A percentile compares a stretch with the other conserved stretches of the same genome.
phyloP scores from a whole-genome alignment of 1,140 invertebrate species.

The Achatina immaculata region DNA sequence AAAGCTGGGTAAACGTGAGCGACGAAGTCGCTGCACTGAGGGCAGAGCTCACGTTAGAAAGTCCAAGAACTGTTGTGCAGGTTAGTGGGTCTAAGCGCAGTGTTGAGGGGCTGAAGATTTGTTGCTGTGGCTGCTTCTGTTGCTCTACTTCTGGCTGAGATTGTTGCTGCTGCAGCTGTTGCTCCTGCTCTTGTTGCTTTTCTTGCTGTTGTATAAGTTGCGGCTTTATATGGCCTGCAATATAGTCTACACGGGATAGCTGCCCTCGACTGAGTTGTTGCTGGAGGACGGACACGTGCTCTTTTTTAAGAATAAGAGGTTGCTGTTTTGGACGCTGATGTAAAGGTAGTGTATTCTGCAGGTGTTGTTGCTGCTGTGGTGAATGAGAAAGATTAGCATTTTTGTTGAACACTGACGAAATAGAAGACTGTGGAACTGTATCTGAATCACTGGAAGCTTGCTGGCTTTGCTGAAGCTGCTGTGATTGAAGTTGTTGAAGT shows the following conservation, averaged over 20 bases:
- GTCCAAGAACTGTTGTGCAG: neutral
- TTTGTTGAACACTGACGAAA: neutral
- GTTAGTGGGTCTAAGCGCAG: slow-evolving; percentile 17
- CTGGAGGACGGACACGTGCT: slow-evolving; percentile 4
- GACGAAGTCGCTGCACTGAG: neutral
- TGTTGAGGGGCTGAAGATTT: slow-evolving; percentile 3
- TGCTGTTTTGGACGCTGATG: slow-evolving; percentile 11
- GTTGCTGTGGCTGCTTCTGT: slow-evolving; percentile 1
- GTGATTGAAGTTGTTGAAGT: slow-evolving; percentile 5
- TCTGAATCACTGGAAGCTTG: neutral
- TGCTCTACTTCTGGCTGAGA: neutral
- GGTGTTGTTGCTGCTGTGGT: slow-evolving; percentile 19
- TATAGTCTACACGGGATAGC: neutral
- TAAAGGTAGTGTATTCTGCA: neutral
- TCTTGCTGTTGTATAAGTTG: slow-evolving; percentile 5
- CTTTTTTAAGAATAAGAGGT: slow-evolving; percentile 26
- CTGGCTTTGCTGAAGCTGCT: slow-evolving; percentile 15
- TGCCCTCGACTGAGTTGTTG: slow-evolving; percentile 8
- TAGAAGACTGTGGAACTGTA: neutral
- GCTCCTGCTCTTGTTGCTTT: slow-evolving; percentile 28
- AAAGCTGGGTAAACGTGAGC: slow-evolving; percentile 22
- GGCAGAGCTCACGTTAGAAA: neutral
- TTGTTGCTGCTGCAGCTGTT: slow-evolving; percentile 10
- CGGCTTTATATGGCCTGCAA: neutral
- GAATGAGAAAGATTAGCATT: neutral